These are phyloP conservation scores for Psittacula cyanocephala DNA, from an alignment of 2,113 vertebrate species.

Conservation along the genomic window DNA sequence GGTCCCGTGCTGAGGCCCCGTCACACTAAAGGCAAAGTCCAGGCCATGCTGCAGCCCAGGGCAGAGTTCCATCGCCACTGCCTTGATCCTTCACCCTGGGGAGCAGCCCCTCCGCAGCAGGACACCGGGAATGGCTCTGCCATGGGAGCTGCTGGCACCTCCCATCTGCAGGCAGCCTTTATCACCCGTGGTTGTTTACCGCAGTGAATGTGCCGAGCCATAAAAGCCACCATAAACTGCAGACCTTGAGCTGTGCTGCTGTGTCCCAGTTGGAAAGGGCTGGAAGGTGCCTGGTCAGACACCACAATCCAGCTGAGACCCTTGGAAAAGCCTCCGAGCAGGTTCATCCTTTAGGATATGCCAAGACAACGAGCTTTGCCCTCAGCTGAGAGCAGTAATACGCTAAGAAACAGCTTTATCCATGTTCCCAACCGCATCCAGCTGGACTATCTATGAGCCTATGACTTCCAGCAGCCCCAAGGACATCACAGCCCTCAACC, in stretches of 20 bases:
- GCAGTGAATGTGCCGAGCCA: background rate
- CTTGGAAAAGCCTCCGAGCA: background rate
- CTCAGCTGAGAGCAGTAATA: background rate
- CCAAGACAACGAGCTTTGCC: rapidly evolving
- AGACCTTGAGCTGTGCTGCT: rapidly evolving
- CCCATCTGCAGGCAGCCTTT: rapidly evolving
- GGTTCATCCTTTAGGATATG: background rate
- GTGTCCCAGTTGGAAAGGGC: background rate
- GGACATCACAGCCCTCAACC: background rate
- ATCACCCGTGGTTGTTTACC: background rate
- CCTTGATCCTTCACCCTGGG: rapidly evolving
- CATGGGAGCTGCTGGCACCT: rapidly evolving
- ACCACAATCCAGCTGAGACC: background rate
- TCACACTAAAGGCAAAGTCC: background rate
- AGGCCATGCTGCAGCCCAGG: rapidly evolving
- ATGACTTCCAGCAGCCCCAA: background rate
- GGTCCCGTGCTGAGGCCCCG: background rate
- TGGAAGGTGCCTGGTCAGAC: rapidly evolving
- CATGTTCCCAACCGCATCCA: background rate
- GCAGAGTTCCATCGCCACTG: background rate
- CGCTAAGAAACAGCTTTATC: background rate
- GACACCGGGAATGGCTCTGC: rapidly evolving
- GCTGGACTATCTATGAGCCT: background rate
- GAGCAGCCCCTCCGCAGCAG: rapidly evolving
- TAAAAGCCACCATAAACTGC: background rate